These are phyloP conservation scores for Ecdyonurus torrentis DNA, from an alignment of 2,888 invertebrate species.

Conservation along the genomic window DNA sequence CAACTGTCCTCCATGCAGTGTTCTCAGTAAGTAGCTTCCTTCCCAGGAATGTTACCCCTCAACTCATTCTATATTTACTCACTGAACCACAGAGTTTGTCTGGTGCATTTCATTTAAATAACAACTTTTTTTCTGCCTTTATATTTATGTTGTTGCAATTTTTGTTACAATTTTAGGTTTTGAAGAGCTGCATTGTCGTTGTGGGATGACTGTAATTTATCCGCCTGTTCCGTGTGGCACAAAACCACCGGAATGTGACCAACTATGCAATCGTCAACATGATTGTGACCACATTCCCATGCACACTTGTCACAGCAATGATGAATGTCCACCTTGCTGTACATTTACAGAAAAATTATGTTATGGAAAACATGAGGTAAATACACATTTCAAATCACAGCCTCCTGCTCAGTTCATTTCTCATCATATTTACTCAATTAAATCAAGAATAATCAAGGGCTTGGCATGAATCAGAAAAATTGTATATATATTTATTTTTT, in stretches of 20 bases:
- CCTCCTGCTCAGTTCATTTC: no score
- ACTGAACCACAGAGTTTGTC: no score
- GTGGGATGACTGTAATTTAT: slow-evolving; percentile 68
- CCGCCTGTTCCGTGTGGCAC: slow-evolving; percentile 92
- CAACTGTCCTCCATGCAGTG: slow-evolving; percentile 59
- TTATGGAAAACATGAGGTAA: slow-evolving; percentile 56
- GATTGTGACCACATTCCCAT: slow-evolving; percentile 66
- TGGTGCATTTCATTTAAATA: slow-evolving; percentile 18
- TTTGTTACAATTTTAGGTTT: slow-evolving; percentile 33
- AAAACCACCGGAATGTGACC: slow-evolving; percentile 60
- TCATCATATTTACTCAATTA: no score
- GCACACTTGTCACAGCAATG: slow-evolving; percentile 66
- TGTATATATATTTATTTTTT: not conserved
- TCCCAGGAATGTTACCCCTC: not conserved
- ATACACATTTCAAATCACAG: slow-evolving; percentile 8
- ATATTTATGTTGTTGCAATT: not conserved
- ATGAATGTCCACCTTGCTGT: slow-evolving; percentile 68
- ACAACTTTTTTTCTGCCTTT: not conserved
- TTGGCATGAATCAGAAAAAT: not conserved
- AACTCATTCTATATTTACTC: slow-evolving; percentile 4
- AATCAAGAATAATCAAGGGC: no score
- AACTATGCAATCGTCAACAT: slow-evolving; percentile 58
- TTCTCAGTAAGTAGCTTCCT: slow-evolving; percentile 40
- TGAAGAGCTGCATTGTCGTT: slow-evolving; percentile 81
- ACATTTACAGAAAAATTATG: slow-evolving; percentile 73